Conservation (phyloP, 2,113 vertebrate genomes). For the Corapipo altera region DNA sequence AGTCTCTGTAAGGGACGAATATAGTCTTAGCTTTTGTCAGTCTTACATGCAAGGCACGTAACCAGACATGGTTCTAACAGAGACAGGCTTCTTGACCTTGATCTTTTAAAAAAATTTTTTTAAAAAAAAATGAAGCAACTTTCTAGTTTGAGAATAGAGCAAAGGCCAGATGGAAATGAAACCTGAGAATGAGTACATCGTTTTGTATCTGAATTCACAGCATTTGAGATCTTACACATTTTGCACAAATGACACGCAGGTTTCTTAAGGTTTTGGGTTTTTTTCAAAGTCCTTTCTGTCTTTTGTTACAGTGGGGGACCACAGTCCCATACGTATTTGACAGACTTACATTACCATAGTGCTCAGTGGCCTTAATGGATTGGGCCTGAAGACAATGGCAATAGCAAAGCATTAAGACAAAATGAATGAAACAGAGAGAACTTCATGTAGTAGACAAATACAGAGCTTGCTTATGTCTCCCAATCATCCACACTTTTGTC, state of each 20-base stretch:
- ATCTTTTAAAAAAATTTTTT: not conserved
- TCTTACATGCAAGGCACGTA: not conserved
- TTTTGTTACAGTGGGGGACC: not conserved
- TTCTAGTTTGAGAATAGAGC: not conserved
- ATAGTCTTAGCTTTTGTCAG: not conserved
- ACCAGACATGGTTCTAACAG: not conserved
- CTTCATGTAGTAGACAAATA: not conserved
- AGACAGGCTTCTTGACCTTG: not conserved
- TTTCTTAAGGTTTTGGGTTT: not conserved
- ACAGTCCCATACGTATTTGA: not conserved
- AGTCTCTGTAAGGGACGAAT: accelerated
- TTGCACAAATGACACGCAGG: not conserved
- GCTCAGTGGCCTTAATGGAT: not conserved
- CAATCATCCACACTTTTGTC: not conserved
- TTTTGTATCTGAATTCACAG: not conserved
- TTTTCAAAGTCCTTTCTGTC: not conserved
- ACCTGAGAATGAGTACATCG: not conserved
- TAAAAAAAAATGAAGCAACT: not conserved
- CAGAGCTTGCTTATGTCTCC: not conserved
- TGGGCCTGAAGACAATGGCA: not conserved
- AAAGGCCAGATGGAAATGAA: not conserved
- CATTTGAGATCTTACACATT: not conserved
- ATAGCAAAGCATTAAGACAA: not conserved
- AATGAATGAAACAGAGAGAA: not conserved
- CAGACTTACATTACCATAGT: not conserved